Percentiles rank a stretch among this genome's conserved stretches.
Conservation (phyloP, 2,113 vertebrate genomes). For the Phodopus roborovskii region DNA sequence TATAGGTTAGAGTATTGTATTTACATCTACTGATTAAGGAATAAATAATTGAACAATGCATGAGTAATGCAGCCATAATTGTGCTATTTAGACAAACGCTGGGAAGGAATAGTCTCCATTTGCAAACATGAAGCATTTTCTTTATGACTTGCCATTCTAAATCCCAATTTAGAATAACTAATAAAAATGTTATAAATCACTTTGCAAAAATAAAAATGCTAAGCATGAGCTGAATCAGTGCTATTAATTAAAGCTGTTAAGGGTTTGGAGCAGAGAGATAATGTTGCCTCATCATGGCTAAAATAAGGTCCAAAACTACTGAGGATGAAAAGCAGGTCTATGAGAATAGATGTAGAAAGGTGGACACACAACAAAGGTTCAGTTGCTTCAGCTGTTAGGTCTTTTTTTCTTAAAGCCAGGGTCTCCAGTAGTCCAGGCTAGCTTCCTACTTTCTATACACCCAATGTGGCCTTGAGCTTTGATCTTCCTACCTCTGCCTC, state of each 20-base stretch:
- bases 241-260: conserved; percentile 71
- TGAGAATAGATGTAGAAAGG: not conserved
- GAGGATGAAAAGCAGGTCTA: not conserved
- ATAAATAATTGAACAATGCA: conserved; percentile 72
- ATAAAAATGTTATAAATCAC: conserved; percentile 77
- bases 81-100: conserved; percentile 45
- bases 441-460: not conserved
- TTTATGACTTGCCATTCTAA: conserved; percentile 72
- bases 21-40: conserved; percentile 78
- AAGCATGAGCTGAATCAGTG: conserved; percentile 66
- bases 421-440: not conserved
- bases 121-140: conserved; percentile 46
- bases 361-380: not conserved
- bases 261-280: conserved; percentile 57
- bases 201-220: conserved; percentile 74
- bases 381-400: not conserved
- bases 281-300: conserved; percentile 49
- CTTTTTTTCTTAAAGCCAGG: not conserved
- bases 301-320: conserved; percentile 54
- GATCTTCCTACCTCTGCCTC: not conserved
- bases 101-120: conserved; percentile 51
- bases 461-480: not conserved
- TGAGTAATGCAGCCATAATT: conserved; percentile 52
- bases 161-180: conserved; percentile 69
- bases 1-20: conserved; percentile 64